These are phyloP conservation scores for Entomobrya proxima DNA, from an alignment of 2,888 invertebrate genomes.

Conservation along the genomic window DNA sequence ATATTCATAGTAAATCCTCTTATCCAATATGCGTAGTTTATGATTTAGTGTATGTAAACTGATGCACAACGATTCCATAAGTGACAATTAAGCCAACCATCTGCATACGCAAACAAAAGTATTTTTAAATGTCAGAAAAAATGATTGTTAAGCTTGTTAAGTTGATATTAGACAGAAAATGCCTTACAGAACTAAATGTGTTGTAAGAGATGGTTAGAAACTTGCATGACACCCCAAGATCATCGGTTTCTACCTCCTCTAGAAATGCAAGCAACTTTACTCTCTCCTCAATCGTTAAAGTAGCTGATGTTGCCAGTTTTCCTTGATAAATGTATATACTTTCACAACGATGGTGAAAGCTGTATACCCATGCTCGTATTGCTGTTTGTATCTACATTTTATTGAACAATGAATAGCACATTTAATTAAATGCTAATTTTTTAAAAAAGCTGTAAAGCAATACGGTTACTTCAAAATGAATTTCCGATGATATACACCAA, in stretches of 20 bases:
- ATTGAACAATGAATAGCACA: background rate
- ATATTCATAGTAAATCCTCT: background rate
- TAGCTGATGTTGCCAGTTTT: background rate
- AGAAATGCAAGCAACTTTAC: background rate
- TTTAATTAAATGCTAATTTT: background rate
- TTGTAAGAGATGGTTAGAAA: background rate
- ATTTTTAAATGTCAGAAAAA: background rate
- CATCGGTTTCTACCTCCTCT: background rate
- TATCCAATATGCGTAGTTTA: background rate
- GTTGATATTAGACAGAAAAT: background rate
- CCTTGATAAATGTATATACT: background rate
- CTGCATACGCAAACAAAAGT: background rate
- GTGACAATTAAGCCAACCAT: background rate
- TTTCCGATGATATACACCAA: background rate
- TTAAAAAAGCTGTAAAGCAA: background rate
- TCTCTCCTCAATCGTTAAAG: background rate
- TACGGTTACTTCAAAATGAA: background rate
- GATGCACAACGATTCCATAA: constrained; percentile 1
- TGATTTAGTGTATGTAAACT: background rate
- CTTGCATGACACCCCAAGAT: background rate
- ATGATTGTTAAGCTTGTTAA: background rate
- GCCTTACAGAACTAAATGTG: background rate
- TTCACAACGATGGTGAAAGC: background rate
- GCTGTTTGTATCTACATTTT: background rate
- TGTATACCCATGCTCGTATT: background rate